Percentiles rank a stretch among this genome's conserved stretches.
Evolutionary conservation across 2,113 vertebrate genomes (phyloP).

Genomic region (Zosterops pallidus): DNA sequence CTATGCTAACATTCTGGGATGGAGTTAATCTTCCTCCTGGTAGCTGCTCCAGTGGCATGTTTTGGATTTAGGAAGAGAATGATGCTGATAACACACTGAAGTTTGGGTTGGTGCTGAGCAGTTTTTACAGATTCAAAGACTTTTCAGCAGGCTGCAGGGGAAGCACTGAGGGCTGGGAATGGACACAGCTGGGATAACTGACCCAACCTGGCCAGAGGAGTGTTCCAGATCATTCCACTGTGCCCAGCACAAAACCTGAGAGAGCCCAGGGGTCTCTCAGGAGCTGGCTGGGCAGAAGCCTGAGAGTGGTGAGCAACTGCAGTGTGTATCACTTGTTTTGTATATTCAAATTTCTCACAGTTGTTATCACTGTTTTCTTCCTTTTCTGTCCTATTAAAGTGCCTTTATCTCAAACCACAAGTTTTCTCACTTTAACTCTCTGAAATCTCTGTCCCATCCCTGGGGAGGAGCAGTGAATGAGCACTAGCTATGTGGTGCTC

Average conservation of each 20-base stretch:
- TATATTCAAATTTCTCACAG: background rate
- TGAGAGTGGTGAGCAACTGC: background rate
- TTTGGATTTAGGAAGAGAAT: background rate
- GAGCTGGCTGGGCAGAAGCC: background rate
- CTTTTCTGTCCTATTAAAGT: background rate
- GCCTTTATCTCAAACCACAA: background rate
- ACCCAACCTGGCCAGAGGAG: background rate
- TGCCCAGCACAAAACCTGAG: background rate
- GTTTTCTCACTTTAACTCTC: background rate
- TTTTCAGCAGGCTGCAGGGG: background rate
- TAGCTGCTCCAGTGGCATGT: background rate
- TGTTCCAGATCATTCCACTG: background rate
- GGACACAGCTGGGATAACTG: background rate
- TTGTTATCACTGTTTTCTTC: background rate
- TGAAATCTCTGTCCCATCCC: background rate
- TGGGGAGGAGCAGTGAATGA: background rate
- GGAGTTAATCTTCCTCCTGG: background rate
- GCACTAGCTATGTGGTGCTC: background rate
- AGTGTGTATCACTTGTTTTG: background rate
- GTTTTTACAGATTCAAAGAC: background rate
- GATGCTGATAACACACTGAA: background rate
- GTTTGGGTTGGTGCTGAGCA: background rate
- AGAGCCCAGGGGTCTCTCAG: background rate
- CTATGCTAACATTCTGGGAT: background rate
- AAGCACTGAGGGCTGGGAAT: background rate